These are phyloP conservation scores for Euborellia annulipes DNA, from an alignment of 1,140 invertebrate species.

Conservation along the genomic window DNA sequence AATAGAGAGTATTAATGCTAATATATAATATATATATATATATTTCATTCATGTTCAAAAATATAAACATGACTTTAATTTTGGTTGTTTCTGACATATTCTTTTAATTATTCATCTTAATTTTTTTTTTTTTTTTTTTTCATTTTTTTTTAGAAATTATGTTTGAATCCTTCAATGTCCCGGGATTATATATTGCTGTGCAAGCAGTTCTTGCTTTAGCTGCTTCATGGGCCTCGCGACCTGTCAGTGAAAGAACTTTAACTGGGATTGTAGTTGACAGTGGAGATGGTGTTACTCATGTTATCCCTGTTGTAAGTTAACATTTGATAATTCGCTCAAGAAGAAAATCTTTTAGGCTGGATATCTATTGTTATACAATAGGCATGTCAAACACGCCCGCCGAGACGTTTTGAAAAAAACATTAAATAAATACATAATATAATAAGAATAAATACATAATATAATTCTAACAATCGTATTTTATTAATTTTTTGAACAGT, in stretches of 20 bases:
- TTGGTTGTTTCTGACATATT: too few relatives aligned
- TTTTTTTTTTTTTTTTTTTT: conserved; percentile 4
- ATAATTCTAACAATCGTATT: too few relatives aligned
- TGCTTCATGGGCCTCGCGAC: conserved; percentile 89
- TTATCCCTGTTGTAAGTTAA: conserved; percentile 83
- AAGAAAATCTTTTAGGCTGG: too few relatives aligned
- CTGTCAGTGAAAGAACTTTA: conserved; percentile 75
- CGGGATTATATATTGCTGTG: conserved; percentile 96
- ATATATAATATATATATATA: not conserved
- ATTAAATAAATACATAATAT: not conserved
- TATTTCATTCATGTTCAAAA: conserved; percentile 6
- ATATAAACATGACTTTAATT: not conserved
- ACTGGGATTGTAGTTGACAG: conserved; percentile 98
- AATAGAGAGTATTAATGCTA: too few relatives aligned
- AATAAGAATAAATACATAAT: conserved; percentile 6
- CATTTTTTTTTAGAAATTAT: conserved; percentile 67
- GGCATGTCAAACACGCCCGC: not conserved
- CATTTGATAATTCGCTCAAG: not conserved
- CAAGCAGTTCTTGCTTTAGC: conserved; percentile 95
- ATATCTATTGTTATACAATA: too few relatives aligned
- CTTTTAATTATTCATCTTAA: conserved; percentile 1
- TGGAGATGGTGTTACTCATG: conserved; percentile 98
- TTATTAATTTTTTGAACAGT: too few relatives aligned
- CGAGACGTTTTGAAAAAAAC: too few relatives aligned
- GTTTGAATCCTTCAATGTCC: conserved; percentile 99